phyloP scores from a whole-genome alignment of 2,888 invertebrate genomes.

The Biston stratarius region DNA sequence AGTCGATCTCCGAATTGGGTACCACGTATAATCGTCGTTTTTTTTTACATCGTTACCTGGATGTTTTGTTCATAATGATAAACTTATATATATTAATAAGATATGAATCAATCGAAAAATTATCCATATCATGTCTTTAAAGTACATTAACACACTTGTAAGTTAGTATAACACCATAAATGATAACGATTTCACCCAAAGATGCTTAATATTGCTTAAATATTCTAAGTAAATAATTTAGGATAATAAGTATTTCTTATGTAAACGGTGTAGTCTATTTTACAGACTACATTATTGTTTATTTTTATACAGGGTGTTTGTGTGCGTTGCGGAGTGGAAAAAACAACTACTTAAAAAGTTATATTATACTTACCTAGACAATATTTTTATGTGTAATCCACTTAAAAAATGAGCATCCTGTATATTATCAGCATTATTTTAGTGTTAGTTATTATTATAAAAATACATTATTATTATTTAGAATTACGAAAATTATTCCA shows the following conservation, averaged over 20 bases:
- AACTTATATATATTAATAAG: neutral
- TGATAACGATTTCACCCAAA: conserved; percentile 58
- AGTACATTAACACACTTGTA: conserved; percentile 12
- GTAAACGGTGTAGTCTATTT: conserved; percentile 23
- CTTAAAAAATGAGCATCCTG: conserved; percentile 8
- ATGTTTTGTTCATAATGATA: no score
- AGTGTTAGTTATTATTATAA: conserved; percentile 1
- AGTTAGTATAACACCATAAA: conserved; percentile 17
- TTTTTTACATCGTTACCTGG: no score
- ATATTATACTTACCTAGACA: conserved; percentile 6
- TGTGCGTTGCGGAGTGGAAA: conserved; percentile 4
- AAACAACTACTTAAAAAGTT: conserved; percentile 6
- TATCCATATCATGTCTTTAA: conserved; percentile 19
- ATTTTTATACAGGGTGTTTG: conserved; percentile 8
- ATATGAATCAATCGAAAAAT: conserved; percentile 4
- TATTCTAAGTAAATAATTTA: conserved; percentile 10
- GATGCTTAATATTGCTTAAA: conserved; percentile 59
- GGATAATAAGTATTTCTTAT: conserved; percentile 11
- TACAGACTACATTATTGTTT: conserved; percentile 22
- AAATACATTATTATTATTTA: conserved; percentile 24
- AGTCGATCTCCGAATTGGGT: no score
- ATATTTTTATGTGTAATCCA: conserved; percentile 12
- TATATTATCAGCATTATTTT: conserved; percentile 4
- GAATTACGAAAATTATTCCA: conserved; percentile 42
- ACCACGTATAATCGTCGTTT: no score